Percentiles rank a stretch among this genome's conserved stretches.
Conservation (phyloP, 2,888 invertebrate species). For the Ophonus ardosiacus region DNA sequence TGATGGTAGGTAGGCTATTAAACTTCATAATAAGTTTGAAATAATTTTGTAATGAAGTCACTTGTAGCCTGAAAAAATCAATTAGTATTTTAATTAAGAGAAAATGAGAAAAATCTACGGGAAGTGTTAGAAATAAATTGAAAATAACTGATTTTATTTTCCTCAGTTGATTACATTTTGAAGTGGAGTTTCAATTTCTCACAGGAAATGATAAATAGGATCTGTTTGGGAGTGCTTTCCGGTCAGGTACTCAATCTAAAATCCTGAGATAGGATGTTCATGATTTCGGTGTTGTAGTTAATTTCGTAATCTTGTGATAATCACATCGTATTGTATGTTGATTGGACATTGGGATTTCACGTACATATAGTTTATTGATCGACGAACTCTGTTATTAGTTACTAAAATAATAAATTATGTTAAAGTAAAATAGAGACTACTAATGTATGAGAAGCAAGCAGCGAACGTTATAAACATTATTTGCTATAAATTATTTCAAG, state of each 20-base stretch:
- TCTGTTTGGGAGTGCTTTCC: conserved; percentile 1
- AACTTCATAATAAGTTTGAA: not conserved
- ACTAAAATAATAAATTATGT: too few relatives aligned
- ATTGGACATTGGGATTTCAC: not conserved
- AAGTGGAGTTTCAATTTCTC: not conserved
- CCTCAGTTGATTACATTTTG: conserved; percentile 17
- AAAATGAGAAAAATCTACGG: not conserved
- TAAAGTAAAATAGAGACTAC: too few relatives aligned
- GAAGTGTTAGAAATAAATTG: not conserved
- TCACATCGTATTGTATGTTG: not conserved
- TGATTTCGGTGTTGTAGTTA: not conserved
- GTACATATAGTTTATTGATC: not conserved
- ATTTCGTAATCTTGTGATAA: not conserved
- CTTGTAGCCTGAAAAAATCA: not conserved
- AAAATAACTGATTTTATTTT: not conserved
- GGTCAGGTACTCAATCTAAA: not conserved
- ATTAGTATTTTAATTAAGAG: not conserved
- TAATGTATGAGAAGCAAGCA: too few relatives aligned
- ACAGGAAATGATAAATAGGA: conserved; percentile 10
- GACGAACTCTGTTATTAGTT: too few relatives aligned
- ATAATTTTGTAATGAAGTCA: not conserved
- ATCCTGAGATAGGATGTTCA: conserved; percentile 13
- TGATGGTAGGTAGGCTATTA: too few relatives aligned
- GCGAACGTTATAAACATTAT: too few relatives aligned
- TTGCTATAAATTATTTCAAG: too few relatives aligned